Base-by-base conservation (phyloP, 1,140 invertebrate species). In the Lordiphosa mommai region DNA sequence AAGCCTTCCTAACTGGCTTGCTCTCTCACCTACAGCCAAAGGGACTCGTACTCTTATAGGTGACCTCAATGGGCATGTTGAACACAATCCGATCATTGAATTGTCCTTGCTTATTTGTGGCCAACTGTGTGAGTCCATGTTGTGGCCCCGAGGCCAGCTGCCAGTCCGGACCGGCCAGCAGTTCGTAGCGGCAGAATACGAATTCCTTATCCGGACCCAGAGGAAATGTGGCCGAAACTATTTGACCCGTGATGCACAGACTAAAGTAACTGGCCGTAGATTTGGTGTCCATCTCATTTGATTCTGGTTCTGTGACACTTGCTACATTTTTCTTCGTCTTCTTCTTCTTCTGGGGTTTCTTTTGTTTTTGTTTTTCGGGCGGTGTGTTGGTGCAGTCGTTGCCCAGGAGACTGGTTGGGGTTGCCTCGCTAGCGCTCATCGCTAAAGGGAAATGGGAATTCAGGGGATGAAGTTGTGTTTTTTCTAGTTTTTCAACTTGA, bases 51-150 rank as follows among this genome's bases (percentile, higher is more conserved):
- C 82, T 88, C 50, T 76, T 87, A 51, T 77, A 90, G 8, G 87
- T 85, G 10, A 86, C 63, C 43, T 89, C 89, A n/a, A 89, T 72
- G 20, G 89, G 89, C 80, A 90, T 86, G 44, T 88, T 89, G 37
- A 90, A 86, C 2, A 88, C 70, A 29, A 89, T 84, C 33, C 84
- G 72, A n/a, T 89, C 84, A 36, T 87, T 88, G 7, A 86, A 87
- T 43, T 72, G 53, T 1, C 66, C 61, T 33, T 48, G 58, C 8
- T 72, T 69, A 17, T 79, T 72, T 4, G 72, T 77, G 9, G 87
- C 76, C 41, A 74, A 55, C 57, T 90, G 89, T 2, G 88, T 88
- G n/a, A 90, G 69, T 12, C 88, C 89, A 20, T 82, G 70, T 29
- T 85, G 73, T 2, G 69, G 36, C 0, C 89, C 89, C 2, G 84